phyloP scores from a whole-genome alignment of 2,888 invertebrate genomes.

The Catocala fraxini region DNA sequence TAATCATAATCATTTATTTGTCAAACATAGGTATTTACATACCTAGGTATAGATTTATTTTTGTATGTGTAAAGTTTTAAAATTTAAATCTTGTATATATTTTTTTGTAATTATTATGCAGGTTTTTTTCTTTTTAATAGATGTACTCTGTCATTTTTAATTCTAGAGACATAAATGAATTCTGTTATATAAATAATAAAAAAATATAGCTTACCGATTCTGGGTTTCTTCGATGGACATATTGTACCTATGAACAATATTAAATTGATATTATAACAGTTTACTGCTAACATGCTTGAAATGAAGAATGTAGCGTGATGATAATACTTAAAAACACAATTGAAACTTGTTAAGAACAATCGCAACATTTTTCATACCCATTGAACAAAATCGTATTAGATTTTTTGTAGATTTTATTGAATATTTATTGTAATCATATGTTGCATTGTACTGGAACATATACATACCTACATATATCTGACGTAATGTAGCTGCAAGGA shows the following conservation, averaged over 20 bases:
- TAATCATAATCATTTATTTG: too few species aligned
- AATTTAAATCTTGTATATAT: too few species aligned
- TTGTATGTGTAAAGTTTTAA: too few species aligned
- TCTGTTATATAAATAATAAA: neutral
- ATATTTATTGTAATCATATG: neutral
- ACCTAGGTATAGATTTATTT: too few species aligned
- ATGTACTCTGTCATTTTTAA: too few species aligned
- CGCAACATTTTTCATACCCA: slow-evolving; percentile 4
- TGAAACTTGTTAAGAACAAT: slow-evolving; percentile 1
- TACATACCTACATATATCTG: too few species aligned
- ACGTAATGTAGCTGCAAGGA: too few species aligned
- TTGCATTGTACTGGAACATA: neutral
- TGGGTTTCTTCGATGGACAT: slow-evolving; percentile 29
- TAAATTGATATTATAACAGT: neutral
- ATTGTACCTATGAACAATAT: slow-evolving; percentile 27
- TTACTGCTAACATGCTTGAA: neutral
- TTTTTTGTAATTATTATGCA: too few species aligned
- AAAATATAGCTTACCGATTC: slow-evolving; percentile 24
- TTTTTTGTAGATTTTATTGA: neutral
- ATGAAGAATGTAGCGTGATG: neutral
- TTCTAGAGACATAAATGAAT: too few species aligned
- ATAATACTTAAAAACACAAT: neutral
- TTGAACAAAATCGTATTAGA: slow-evolving; percentile 3
- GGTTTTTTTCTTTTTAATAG: too few species aligned
- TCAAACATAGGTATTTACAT: too few species aligned